Evolutionary conservation across 2,113 vertebrate species (phyloP), one percentile per base, ranked within the genome.

Genomic region (Acanthisitta chloris): DNA sequence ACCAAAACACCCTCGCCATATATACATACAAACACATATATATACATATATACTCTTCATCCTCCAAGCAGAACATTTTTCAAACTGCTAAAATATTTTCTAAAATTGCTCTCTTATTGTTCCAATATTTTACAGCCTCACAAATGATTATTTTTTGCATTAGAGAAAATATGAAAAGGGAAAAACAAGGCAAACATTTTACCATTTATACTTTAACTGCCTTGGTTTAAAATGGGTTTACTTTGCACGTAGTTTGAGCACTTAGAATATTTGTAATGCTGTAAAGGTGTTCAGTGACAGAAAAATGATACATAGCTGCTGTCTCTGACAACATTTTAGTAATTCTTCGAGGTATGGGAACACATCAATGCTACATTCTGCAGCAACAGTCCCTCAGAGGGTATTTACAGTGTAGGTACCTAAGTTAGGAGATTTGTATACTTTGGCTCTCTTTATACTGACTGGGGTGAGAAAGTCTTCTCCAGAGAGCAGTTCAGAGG

Each of bases 371-470:
- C 34, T 86, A 2, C 45, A 65, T 67, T 72, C 85, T 48, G 40
- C 43, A 86, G 45, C 79, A 90, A 48, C 59, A 72, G 69, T 92
- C 80, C 90, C 79, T 83, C 54, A 42, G 94, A 88, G 95, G 48
- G 51, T 94, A 92, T 96, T 95, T 95, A 86, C 61, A 57, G 38
- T n/a, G 48, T 42, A 83, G 86, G 71, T 83, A 86, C 82, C 86
- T 86, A 62, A 92, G 80, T 83, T 83, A 70, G 88, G 79, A 92
- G 82, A 78, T 94, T 95, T 90, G 92, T 96, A 92, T 93, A 93
- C 64, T 83, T 91, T 90, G 88, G 12, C 43, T 94, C 6, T 90
- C 71, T 93, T 86, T 86, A 40, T 59, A 73, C 59, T 86, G 92
- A 42, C 59, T 61, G 46, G 76, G 59, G 90, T 92, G 59, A 96